phyloP scores from a whole-genome alignment of 2,797 vertebrate species.

The Oryzias dopingdopingensis region DNA sequence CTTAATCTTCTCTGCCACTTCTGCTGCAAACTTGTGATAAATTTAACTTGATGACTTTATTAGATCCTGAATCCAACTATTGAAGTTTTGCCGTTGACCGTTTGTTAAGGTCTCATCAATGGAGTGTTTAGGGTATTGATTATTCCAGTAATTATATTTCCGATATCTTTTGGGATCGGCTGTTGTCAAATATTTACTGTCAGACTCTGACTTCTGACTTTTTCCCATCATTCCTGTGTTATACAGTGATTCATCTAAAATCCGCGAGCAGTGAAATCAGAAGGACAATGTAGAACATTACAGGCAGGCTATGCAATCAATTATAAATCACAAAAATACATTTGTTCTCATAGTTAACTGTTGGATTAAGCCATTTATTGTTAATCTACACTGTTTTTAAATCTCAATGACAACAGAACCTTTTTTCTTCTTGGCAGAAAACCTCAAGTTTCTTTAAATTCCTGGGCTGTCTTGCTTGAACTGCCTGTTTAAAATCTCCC shows the following conservation, averaged over 20 bases:
- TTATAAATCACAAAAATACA: no score
- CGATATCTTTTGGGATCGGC: slow-evolving; percentile 9
- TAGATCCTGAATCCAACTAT: slow-evolving; percentile 23
- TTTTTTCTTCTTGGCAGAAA: no score
- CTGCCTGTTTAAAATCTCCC: no score
- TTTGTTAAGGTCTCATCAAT: slow-evolving; percentile 3
- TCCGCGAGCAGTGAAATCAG: background rate
- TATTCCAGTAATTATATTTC: slow-evolving; percentile 26
- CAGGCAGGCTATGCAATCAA: no score
- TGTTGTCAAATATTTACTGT: slow-evolving; percentile 7
- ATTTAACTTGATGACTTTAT: slow-evolving; percentile 33
- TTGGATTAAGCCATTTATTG: no score
- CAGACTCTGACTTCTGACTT: background rate
- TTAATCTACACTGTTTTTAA: no score
- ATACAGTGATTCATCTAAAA: background rate
- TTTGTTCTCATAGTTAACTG: no score
- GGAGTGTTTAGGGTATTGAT: slow-evolving; percentile 10
- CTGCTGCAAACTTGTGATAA: slow-evolving; percentile 12
- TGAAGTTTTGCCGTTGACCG: slow-evolving; percentile 9
- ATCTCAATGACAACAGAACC: no score
- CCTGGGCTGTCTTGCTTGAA: no score
- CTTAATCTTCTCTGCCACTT: slow-evolving; percentile 7
- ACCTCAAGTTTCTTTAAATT: no score
- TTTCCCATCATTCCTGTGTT: background rate
- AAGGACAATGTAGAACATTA: no score